Base-by-base conservation (phyloP, 2,113 vertebrate genomes). In the Lophochroa leadbeateri region DNA sequence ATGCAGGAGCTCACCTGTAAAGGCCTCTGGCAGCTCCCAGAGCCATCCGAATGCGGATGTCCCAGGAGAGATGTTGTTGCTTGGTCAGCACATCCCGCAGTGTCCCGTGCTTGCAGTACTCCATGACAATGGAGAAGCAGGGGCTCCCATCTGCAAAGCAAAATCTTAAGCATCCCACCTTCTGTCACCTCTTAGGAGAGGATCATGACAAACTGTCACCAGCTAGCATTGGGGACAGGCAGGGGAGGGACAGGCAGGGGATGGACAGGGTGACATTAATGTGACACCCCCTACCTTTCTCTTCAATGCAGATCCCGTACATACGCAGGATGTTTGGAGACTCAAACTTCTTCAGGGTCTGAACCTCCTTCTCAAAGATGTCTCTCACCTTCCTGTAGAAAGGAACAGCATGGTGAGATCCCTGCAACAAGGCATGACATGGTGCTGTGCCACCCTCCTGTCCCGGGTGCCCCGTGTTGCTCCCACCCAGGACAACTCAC, bases 51-150 rank as follows among this genome's bases (percentile, higher is more conserved):
- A 98, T 94, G 65, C 98, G 98, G 35, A 71, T 63, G 7, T 92
- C 87, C 97, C 98, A 98, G 20, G 95, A 33, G 28, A 99, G 97
- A 7, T 87, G 74, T n/a, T 18, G 79, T 2, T 98, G 58, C 13
- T 88, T 92, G 58, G 96, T 98, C 88, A 99, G 97, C 79, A 99
- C 98, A 10, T 99, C 90, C 33, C 98, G 91, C 82, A 99, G 97
- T 2, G 96, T 98, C 55, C 99, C 98, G 0, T 97, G 98, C 88
- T 99, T 98, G 63, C 99, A 99, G 96, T 98, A 99, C 91, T 99
- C 99, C 97, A 98, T 99, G 87, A 99, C 83, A 2, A 99, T 98
- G 80, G 99, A 98, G 96, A 98, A 99, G 29, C 97, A 95, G 43
- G 98, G 98, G 3, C 82, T 96, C 8, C 92, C 93, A 11, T 96